A percentile compares a stretch with the other conserved stretches of the same genome.
Conservation (phyloP, 2,888 invertebrate species). For the Heliconius cydno region DNA sequence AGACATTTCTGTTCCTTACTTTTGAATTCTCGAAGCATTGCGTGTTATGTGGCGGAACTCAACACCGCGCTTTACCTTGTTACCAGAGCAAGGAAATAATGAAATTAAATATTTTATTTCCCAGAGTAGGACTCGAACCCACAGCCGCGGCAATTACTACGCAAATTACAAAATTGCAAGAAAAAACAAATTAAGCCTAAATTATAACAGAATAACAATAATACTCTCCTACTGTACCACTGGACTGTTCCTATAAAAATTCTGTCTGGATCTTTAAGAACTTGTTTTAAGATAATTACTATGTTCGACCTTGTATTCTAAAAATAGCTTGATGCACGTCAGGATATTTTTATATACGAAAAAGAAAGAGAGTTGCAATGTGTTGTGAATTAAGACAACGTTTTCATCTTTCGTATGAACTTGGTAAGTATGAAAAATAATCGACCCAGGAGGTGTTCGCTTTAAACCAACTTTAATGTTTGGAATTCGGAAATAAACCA, state of each 20-base stretch:
- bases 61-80: neutral
- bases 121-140: neutral
- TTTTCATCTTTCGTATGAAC: neutral
- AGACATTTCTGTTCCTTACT: too few relatives aligned
- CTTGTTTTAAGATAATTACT: conserved; percentile 57
- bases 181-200: too few relatives aligned
- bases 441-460: neutral
- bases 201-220: neutral
- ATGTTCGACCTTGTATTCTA: conserved; percentile 38
- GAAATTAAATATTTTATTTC: neutral
- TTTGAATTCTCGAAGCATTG: too few relatives aligned
- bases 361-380: conserved; percentile 1
- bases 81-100: neutral
- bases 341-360: conserved; percentile 6
- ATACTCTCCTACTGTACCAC: neutral
- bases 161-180: neutral
- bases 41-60: too few relatives aligned
- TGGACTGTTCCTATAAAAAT: neutral
- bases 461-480: too few relatives aligned
- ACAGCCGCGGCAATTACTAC: neutral
- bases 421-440: neutral
- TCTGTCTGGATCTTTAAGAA: conserved; percentile 47
- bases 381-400: neutral
- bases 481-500: too few relatives aligned
- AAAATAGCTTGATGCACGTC: conserved; percentile 18